phyloP scores from a whole-genome alignment of 2,113 vertebrate genomes.

The Antechinus flavipes region DNA sequence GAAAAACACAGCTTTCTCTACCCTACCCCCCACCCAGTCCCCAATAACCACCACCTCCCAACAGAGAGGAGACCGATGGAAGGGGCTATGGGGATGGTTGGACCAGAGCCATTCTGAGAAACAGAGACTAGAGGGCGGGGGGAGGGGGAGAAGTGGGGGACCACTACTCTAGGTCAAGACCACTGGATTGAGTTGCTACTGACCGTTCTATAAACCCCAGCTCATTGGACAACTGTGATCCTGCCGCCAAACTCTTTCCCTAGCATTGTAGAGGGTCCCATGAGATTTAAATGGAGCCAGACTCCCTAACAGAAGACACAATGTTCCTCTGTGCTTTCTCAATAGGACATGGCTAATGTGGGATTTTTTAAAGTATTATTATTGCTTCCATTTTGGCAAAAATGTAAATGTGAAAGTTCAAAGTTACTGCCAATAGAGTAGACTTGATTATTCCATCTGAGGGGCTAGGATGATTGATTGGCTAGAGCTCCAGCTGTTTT shows the following conservation, averaged over 20 bases:
- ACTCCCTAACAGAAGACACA: constrained; percentile 72
- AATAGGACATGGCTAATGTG: background rate
- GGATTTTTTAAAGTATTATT: constrained; percentile 8
- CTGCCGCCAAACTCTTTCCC: constrained; percentile 24
- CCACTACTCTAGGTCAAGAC: background rate
- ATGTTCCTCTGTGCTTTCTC: constrained; percentile 68
- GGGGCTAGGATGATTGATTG: constrained; percentile 15
- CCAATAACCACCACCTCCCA: background rate
- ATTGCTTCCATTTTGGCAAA: constrained; percentile 69
- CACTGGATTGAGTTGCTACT: background rate
- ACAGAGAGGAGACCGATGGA: constrained; percentile 11
- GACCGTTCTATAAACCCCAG: background rate
- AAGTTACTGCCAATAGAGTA: background rate
- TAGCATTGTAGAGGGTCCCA: rapidly evolving
- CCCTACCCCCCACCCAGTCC: background rate
- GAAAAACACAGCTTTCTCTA: background rate
- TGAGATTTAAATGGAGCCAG: background rate
- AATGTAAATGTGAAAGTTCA: constrained; percentile 78
- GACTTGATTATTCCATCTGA: background rate
- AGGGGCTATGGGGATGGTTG: background rate
- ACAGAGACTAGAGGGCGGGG: background rate
- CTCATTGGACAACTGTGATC: background rate
- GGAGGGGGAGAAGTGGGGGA: background rate
- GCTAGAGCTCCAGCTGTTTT: background rate
- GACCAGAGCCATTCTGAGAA: background rate